Conservation (phyloP, 2,797 vertebrate genomes). For the Rhynchonycteris naso region DNA sequence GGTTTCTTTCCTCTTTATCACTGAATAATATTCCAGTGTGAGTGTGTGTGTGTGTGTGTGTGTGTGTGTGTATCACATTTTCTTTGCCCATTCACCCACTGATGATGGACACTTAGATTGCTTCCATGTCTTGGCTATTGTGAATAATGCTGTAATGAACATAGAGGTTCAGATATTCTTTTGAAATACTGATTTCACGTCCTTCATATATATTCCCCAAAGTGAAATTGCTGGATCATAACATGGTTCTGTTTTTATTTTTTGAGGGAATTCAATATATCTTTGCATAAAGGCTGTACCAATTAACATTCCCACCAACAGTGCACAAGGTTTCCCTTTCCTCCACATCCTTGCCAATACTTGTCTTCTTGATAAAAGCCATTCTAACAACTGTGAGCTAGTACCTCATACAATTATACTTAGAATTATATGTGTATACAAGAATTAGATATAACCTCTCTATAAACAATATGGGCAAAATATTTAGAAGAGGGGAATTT, state of each 20-base stretch:
- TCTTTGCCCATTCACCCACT: neutral
- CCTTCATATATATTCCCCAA: neutral
- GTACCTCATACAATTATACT: neutral
- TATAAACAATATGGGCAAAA: neutral
- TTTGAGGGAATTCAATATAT: neutral
- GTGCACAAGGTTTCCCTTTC: neutral
- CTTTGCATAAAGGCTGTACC: neutral
- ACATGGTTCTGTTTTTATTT: neutral
- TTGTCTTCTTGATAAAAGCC: neutral
- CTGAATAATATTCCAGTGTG: neutral
- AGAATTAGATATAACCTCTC: neutral
- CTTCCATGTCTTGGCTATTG: neutral
- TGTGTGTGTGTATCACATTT: neutral
- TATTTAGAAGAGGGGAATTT: neutral
- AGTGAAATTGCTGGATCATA: neutral
- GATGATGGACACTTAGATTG: accelerated
- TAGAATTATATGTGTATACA: neutral
- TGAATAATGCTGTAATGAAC: neutral
- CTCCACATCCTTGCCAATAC: neutral
- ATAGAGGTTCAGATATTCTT: neutral
- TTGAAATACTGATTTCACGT: neutral
- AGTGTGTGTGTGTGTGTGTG: no score
- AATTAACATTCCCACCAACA: neutral
- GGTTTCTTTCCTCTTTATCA: neutral
- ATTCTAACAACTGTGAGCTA: neutral